A percentile compares a stretch with the other conserved stretches of the same genome.
Conservation (phyloP, 2,888 invertebrate species). For the Melieria crassipennis region DNA sequence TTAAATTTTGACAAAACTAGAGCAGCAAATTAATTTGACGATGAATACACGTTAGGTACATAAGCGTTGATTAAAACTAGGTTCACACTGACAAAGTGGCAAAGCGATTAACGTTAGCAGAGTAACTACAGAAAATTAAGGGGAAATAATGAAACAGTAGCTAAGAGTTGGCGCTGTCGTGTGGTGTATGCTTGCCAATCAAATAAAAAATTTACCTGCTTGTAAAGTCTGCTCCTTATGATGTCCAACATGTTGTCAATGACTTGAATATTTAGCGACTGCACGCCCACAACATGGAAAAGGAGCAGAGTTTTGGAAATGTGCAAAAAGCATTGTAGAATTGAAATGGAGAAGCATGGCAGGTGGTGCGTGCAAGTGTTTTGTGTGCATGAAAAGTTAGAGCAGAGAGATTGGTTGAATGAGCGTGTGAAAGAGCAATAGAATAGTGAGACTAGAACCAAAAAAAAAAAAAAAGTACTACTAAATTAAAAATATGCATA, state of each 20-base stretch:
- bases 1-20: neutral
- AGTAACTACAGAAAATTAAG: slow-evolving; percentile 29
- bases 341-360: neutral
- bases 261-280: slow-evolving; percentile 50
- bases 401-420: too few species aligned
- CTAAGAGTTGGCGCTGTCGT: too few species aligned
- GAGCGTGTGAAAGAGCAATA: neutral
- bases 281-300: slow-evolving; percentile 40
- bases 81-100: neutral
- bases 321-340: neutral
- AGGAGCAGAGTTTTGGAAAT: slow-evolving; percentile 38
- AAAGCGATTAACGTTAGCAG: neutral
- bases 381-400: neutral
- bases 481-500: neutral
- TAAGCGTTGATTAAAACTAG: neutral
- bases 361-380: too few species aligned
- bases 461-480: neutral
- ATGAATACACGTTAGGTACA: neutral
- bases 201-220: slow-evolving; percentile 46
- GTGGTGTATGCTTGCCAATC: slow-evolving; percentile 6
- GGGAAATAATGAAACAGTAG: too few species aligned
- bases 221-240: slow-evolving; percentile 51
- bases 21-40: slow-evolving; percentile 12
- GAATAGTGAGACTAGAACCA: neutral
- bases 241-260: slow-evolving; percentile 52